These are phyloP conservation scores for Notiomystis cincta DNA, from an alignment of 2,113 vertebrate species.

Conservation along the genomic window DNA sequence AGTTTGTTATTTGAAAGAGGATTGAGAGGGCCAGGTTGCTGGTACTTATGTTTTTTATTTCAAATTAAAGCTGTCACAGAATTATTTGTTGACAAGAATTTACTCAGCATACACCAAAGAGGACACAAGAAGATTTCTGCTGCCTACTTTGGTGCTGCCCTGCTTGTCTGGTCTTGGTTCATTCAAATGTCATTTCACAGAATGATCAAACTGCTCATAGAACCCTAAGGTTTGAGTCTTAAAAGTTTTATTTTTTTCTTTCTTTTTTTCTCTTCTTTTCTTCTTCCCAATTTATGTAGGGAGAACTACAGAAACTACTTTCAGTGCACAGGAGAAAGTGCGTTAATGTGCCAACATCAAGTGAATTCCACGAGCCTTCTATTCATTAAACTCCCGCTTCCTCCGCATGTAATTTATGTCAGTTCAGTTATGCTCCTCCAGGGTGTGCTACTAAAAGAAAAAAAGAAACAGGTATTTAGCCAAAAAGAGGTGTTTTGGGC, in stretches of 20 bases:
- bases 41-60: background rate
- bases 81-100: background rate
- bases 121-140: background rate
- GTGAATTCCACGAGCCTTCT: slow-evolving; percentile 77
- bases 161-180: background rate
- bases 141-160: background rate
- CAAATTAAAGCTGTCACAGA: background rate
- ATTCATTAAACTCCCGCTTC: slow-evolving; percentile 72
- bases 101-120: background rate
- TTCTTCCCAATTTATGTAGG: background rate
- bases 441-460: slow-evolving; percentile 73
- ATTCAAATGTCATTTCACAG: slow-evolving; percentile 9
- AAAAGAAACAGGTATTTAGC: slow-evolving; percentile 56
- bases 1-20: background rate
- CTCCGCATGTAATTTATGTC: slow-evolving; percentile 72
- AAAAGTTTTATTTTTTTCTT: background rate
- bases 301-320: slow-evolving; percentile 66
- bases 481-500: slow-evolving; percentile 75
- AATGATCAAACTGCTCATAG: slow-evolving; percentile 3
- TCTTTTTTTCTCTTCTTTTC: background rate
- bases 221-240: background rate
- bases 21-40: background rate
- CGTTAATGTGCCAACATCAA: slow-evolving; percentile 79
- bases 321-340: slow-evolving; percentile 58
- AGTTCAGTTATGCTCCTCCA: slow-evolving; percentile 73